Conservation (phyloP, 2,113 vertebrate species). For the Stigmatopora nigra region DNA sequence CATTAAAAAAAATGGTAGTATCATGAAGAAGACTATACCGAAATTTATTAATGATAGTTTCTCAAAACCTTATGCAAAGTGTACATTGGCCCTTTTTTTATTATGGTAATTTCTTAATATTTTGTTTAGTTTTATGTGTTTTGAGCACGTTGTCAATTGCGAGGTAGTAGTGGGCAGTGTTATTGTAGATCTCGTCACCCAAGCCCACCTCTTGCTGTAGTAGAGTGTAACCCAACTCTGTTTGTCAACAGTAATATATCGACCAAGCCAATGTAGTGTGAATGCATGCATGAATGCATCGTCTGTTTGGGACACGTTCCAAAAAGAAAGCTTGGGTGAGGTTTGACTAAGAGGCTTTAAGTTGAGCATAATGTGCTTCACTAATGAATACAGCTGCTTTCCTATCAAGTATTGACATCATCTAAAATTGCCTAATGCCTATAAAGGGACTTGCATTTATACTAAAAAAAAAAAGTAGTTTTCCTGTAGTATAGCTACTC, state of each 20-base stretch:
- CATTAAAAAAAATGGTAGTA: too few species aligned
- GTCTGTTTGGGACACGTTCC: not conserved
- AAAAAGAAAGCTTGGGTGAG: constrained; percentile 9
- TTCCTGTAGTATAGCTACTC: not conserved
- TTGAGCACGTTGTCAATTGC: too few species aligned
- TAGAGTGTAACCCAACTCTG: constrained; percentile 27
- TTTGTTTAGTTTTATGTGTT: too few species aligned
- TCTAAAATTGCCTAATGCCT: not conserved
- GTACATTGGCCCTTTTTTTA: too few species aligned
- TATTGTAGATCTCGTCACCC: constrained; percentile 50
- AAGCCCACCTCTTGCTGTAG: constrained; percentile 24
- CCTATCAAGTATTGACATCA: not conserved
- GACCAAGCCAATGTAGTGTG: not conserved
- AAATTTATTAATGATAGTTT: too few species aligned
- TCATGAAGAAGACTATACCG: too few species aligned
- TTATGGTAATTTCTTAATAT: too few species aligned
- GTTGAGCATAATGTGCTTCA: constrained; percentile 3
- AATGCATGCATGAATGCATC: not conserved
- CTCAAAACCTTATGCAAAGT: too few species aligned
- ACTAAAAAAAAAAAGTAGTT: not conserved
- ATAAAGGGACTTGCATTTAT: not conserved
- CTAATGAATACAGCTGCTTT: not conserved
- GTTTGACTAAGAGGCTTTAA: constrained; percentile 31
- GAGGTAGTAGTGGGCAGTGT: constrained; percentile 54
- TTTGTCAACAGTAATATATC: constrained; percentile 14